Base-by-base conservation (phyloP, 2,113 vertebrate genomes). In the Rallus limicola region DNA sequence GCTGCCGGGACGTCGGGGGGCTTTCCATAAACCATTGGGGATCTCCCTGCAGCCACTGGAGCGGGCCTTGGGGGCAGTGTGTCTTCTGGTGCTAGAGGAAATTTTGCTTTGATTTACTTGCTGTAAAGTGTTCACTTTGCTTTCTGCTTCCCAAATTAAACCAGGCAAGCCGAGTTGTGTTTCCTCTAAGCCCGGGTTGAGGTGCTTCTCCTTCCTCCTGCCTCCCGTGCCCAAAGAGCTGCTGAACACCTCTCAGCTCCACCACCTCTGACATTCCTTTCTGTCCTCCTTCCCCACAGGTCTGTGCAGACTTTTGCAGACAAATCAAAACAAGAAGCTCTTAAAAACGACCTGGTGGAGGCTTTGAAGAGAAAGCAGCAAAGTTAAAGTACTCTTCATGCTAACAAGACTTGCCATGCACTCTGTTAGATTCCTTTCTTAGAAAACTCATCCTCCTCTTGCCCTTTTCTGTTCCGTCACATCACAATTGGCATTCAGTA, bases 291-390 rank as follows among this genome's bases (percentile, higher is more conserved):
- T 67, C 88, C 42, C 94, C 38, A 0, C 97, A 99, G 99, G 99
- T 99, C 99, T 97, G 99, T 99, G 98, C 98, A 99, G 98, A 98
- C 98, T 91, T 98, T 99, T 97, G 99, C 98, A 81, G 99, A 99
- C 98, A 99, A 99, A 98, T 98, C 98, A 95, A 99, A 99, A 98
- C 99, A 99, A 98, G 99, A 99, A 97, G 99, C 99, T 98, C 98
- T 99, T 95, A 99, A 98, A 98, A 98, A 97, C 44, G 99, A 99
- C 98, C 98, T 99, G 98, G 97, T 99, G 98, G 98, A 98, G 97
- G 99, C 99, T 86, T 98, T 99, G 98, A 99, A 99, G 99, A 99
- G 98, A 97, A 99, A 99, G 98, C 99, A 99, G 86, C 98, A 99
- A 93, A 98, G 98, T 98, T 99, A 98, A 97, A 95, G 77, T 92